A percentile compares a stretch with the other conserved stretches of the same genome.
phyloP scores from a whole-genome alignment of 1,140 invertebrate species.

The Diabrotica virgifera region DNA sequence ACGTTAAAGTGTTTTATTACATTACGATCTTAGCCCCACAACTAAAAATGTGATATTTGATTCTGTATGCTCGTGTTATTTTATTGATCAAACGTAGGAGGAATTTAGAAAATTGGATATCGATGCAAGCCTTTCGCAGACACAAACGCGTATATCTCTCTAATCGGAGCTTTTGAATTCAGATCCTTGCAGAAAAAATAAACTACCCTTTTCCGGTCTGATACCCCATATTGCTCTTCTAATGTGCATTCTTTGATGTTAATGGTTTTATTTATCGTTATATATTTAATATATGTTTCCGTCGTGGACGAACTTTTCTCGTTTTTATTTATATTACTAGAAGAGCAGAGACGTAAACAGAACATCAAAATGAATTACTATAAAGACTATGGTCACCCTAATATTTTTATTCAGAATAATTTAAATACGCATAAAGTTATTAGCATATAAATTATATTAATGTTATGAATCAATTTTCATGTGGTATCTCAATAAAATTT shows the following conservation, averaged over 20 bases:
- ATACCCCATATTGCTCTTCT: neutral
- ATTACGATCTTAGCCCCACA: neutral
- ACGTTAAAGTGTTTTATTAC: too few relatives aligned
- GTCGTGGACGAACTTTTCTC: too few relatives aligned
- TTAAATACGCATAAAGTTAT: too few relatives aligned
- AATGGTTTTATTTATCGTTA: neutral
- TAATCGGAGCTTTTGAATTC: neutral
- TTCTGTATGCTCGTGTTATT: slow-evolving; percentile 1
- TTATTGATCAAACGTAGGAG: neutral
- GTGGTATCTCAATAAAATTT: too few relatives aligned
- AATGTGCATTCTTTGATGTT: neutral
- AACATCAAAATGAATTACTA: too few relatives aligned
- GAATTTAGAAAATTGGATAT: slow-evolving; percentile 1
- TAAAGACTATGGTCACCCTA: too few relatives aligned
- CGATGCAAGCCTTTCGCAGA: neutral
- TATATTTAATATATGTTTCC: too few relatives aligned
- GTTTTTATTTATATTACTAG: too few relatives aligned
- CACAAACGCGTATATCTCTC: neutral
- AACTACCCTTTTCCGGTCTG: neutral
- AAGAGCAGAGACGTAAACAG: too few relatives aligned
- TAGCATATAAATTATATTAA: too few relatives aligned
- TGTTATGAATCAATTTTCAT: too few relatives aligned
- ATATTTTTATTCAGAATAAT: too few relatives aligned
- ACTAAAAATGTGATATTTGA: neutral
- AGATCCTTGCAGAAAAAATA: neutral